phyloP scores from a whole-genome alignment of 1,140 invertebrate species.

The Sipha flava region DNA sequence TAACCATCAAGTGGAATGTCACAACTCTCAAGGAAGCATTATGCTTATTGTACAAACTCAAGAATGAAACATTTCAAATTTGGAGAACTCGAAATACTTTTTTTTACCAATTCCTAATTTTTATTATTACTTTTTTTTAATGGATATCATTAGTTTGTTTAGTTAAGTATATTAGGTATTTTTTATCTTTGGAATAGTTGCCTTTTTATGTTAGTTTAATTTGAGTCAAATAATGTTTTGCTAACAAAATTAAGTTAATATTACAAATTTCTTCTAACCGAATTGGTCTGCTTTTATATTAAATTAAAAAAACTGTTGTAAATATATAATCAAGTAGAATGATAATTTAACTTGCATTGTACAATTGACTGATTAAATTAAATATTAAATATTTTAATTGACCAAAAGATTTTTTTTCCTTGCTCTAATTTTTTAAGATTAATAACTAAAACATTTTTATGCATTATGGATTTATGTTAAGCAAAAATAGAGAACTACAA shows the following conservation, averaged over 20 bases:
- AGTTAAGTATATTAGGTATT: neutral
- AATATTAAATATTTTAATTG: neutral
- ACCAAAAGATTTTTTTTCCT: no score
- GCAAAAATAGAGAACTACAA: no score
- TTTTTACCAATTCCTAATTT: neutral
- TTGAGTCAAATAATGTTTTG: neutral
- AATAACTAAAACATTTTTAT: no score
- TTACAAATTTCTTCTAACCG: neutral
- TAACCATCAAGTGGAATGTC: conserved; percentile 73
- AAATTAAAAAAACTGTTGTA: neutral
- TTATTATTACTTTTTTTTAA: neutral
- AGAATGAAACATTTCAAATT: neutral
- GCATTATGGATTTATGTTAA: no score
- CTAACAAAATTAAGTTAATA: neutral
- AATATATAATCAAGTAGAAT: neutral
- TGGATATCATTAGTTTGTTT: neutral
- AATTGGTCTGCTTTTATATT: neutral
- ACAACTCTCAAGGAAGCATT: conserved; percentile 50
- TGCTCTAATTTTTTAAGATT: no score
- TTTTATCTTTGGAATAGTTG: neutral
- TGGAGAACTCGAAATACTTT: neutral
- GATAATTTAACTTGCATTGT: neutral
- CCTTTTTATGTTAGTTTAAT: neutral
- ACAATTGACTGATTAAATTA: neutral
- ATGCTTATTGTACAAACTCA: conserved; percentile 52